These are phyloP conservation scores for Podarcis muralis DNA, from an alignment of 2,113 vertebrate genomes.

Conservation along the genomic window DNA sequence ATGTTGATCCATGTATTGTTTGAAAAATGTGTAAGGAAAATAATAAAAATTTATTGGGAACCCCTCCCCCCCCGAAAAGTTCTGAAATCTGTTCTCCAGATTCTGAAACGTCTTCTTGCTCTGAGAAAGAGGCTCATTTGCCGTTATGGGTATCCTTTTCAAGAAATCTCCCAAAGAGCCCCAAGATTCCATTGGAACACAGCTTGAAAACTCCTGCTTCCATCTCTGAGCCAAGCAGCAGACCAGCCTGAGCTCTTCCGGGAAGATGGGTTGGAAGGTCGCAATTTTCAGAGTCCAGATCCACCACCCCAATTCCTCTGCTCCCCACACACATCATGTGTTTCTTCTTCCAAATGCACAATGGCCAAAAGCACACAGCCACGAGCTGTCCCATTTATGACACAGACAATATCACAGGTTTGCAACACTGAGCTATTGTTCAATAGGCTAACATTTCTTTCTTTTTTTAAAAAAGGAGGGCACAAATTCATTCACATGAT, in stretches of 20 bases:
- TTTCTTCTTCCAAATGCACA: background rate
- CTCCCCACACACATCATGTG: too few species aligned
- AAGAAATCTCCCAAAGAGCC: too few species aligned
- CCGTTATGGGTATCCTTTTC: too few species aligned
- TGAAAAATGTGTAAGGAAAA: too few species aligned
- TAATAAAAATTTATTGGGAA: too few species aligned
- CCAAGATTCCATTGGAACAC: background rate
- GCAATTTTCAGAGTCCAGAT: background rate
- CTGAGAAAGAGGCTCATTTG: too few species aligned
- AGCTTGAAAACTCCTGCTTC: background rate
- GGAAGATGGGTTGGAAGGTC: background rate
- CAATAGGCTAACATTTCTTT: slow-evolving; percentile 12
- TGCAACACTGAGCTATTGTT: slow-evolving; percentile 27
- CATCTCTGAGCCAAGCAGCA: background rate
- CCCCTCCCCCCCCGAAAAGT: background rate
- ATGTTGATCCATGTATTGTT: too few species aligned
- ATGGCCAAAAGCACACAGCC: background rate
- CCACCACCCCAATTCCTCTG: background rate
- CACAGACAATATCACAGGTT: background rate
- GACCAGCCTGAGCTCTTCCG: background rate
- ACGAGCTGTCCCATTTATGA: background rate
- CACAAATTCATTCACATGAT: slow-evolving; percentile 44
- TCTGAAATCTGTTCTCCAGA: too few species aligned
- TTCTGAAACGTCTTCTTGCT: too few species aligned
- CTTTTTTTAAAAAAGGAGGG: background rate